A percentile compares a stretch with the other conserved stretches of the same genome.
Evolutionary conservation across 2,113 vertebrate genomes (phyloP).

Genomic region (Lates calcarifer): DNA sequence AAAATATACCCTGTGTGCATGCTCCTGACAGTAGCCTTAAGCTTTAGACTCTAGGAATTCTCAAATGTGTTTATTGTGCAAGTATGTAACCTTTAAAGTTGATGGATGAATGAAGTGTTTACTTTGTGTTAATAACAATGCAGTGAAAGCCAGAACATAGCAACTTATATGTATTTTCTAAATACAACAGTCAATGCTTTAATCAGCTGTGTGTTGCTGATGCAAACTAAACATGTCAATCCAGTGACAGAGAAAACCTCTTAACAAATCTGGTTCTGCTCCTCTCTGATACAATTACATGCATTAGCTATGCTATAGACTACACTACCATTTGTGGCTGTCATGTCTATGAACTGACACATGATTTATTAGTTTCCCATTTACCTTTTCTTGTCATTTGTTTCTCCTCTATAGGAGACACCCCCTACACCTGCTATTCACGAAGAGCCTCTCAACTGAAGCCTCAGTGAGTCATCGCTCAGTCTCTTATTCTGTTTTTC

Average conservation of each 20-base stretch:
- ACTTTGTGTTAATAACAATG: conserved; percentile 20
- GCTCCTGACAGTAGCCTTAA: conserved; percentile 49
- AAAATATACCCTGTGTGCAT: conserved; percentile 63
- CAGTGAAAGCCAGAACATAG: conserved; percentile 2
- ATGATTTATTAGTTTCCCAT: conserved; percentile 35
- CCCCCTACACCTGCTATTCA: conserved; percentile 85
- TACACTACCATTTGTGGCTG: neutral
- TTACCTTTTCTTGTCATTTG: conserved; percentile 58
- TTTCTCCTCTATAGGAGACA: conserved; percentile 80
- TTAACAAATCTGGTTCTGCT: conserved; percentile 1
- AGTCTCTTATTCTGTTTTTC: neutral
- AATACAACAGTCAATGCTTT: conserved; percentile 8
- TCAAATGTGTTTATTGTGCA: conserved; percentile 17
- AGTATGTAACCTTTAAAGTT: conserved; percentile 4
- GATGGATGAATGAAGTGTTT: conserved; percentile 13
- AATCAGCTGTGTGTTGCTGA: neutral
- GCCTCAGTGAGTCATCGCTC: conserved; percentile 79
- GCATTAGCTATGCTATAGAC: neutral
- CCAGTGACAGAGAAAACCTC: conserved; percentile 8
- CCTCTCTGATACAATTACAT: neutral
- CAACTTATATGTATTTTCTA: neutral
- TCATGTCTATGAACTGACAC: neutral
- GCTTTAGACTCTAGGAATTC: conserved; percentile 19
- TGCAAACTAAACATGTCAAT: conserved; percentile 9
- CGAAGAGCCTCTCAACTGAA: conserved; percentile 82